These are phyloP conservation scores for Pseudolycoriella hygida DNA, from an alignment of 2,888 invertebrate genomes.

Conservation along the genomic window DNA sequence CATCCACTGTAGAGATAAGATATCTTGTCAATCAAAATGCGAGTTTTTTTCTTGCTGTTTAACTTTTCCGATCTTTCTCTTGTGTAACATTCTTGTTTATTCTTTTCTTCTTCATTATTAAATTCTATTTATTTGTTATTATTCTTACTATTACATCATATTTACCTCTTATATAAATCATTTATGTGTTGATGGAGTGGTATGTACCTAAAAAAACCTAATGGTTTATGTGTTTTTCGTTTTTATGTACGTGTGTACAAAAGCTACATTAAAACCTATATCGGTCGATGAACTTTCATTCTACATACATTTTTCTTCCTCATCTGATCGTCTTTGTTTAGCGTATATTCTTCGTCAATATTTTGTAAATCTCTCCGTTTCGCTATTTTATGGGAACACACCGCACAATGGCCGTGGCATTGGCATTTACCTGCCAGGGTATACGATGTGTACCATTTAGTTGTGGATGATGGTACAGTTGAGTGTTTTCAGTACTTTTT, in stretches of 20 bases:
- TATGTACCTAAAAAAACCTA: no score
- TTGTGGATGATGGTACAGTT: background rate
- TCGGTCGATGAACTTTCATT: conserved; percentile 9
- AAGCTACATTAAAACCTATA: conserved; percentile 1
- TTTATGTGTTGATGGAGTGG: no score
- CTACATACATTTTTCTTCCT: conserved; percentile 10
- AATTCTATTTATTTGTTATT: no score
- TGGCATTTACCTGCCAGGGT: conserved; percentile 8
- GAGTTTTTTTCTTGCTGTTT: no score
- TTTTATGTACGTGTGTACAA: conserved; percentile 1
- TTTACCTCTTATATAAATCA: no score
- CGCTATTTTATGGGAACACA: conserved; percentile 1
- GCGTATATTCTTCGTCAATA: background rate
- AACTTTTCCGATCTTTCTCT: no score
- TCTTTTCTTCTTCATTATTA: no score
- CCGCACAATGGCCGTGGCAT: conserved; percentile 9
- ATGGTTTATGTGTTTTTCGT: conserved; percentile 8
- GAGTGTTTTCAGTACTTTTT: background rate
- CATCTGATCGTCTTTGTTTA: conserved; percentile 6
- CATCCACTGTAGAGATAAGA: no score
- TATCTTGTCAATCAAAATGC: no score
- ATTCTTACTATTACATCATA: no score
- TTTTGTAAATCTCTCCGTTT: conserved; percentile 5
- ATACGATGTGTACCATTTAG: background rate
- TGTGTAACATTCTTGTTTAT: no score